Evolutionary conservation across 1,140 invertebrate species (phyloP), one percentile per base, ranked within the genome.

Genomic region (Anoplophora glabripennis): DNA sequence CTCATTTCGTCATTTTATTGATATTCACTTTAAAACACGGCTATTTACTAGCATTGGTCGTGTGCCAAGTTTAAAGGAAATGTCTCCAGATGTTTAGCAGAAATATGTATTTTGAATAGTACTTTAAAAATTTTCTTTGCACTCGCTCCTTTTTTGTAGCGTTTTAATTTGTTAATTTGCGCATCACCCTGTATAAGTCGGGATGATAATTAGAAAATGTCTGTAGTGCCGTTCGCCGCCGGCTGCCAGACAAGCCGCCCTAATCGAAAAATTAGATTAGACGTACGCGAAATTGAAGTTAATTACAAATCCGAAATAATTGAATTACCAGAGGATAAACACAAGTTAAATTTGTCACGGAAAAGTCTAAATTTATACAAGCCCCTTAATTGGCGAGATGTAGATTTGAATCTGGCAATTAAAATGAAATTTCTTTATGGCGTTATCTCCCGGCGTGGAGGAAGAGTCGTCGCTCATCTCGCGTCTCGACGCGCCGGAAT

Each of bases 321-420:
- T 51, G 14, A 51, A 51, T 51, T 51, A 51, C 14, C 48, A 37
- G 48, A 51, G 38, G 36, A 51, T 51, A 51, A 51, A 51, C 48
- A 51, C 9, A 36, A 51, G 17, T 37, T 51, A 0, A 51, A 35
- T 51, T 51, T 33, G 11, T 51, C 48, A 33, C 33, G 14, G 48
- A 9, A 51, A 51, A 51, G 38, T 51, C 48, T 51, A 36, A 8
- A 37, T 36, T 51, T 35, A 51, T 51, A 51, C 48, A 51, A 51
- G 33, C 18, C 9, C 48, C 48, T 33, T 51, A 51, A 51, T 51
- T 51, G 36, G 34, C 38, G 14, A 33, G 48, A 51, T 51, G 48
- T 51, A 51, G 48, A 37, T 51, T 51, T 8, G 38, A 51, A 51
- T 51, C 36, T 51, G 15, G 36, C 35, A 36, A 51, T 51, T 51